Percentiles rank a stretch among this genome's conserved stretches.
These are phyloP conservation scores for Conus betulinus DNA, from an alignment of 1,140 invertebrate genomes.

Conservation along the genomic window DNA sequence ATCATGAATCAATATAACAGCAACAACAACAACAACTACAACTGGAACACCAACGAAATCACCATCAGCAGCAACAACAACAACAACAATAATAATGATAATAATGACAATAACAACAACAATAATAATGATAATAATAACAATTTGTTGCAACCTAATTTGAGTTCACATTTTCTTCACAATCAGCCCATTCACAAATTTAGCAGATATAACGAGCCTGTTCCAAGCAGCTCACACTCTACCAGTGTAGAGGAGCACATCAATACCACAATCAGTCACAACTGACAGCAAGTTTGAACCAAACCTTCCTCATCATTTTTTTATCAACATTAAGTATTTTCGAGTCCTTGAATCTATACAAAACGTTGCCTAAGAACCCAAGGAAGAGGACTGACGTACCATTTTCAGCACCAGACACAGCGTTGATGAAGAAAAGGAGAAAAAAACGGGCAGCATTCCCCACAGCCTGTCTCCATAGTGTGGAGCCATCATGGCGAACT, in stretches of 20 bases:
- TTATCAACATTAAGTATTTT: not conserved
- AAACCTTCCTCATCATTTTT: not conserved
- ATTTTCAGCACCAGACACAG: not conserved
- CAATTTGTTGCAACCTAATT: too few species aligned
- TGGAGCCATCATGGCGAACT: conserved; percentile 27
- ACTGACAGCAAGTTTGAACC: not conserved
- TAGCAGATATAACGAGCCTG: too few species aligned
- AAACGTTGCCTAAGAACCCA: not conserved
- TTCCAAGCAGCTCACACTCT: not conserved
- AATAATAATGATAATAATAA: too few species aligned
- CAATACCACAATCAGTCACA: not conserved
- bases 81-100: too few species aligned
- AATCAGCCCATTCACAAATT: too few species aligned
- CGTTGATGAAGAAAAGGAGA: not conserved
- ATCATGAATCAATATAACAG: too few species aligned
- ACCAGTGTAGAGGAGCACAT: not conserved
- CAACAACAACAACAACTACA: too few species aligned
- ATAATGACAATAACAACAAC: too few species aligned
- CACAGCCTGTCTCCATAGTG: not conserved
- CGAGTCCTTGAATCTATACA: not conserved
- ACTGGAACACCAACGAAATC: too few species aligned
- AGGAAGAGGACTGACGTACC: not conserved
- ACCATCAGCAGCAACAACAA: too few species aligned
- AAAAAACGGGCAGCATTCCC: not conserved
- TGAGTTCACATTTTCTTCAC: too few species aligned